Evolutionary conservation across 2,113 vertebrate species (phyloP), one percentile per base, ranked within the genome.

Genomic region (Odocoileus virginianus): DNA sequence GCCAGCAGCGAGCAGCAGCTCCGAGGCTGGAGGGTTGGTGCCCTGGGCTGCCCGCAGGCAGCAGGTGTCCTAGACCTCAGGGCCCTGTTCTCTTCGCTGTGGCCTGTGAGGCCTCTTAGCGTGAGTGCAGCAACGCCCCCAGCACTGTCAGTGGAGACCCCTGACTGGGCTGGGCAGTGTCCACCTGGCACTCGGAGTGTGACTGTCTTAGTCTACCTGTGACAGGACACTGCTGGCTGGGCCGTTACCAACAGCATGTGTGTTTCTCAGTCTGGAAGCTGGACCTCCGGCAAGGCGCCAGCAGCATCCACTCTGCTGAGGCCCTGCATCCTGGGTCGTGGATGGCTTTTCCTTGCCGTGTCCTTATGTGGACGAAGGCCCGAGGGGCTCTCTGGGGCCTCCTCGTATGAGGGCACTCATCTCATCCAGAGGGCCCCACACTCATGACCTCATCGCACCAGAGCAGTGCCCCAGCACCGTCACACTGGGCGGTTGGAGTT

Each of bases 231-330:
- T 0, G 19, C 79, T 9, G 12, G 6, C 28, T 8, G 43, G 58
- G 33, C 30, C 1, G 2, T 6, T n/a, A 25, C 45, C 23, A n/a
- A 0, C 7, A n/a, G 79, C 21, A 5, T 0, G 5, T 0, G 0
- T 45, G 4, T n/a, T 8, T 64, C 85, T 47, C 43, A 10, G 43
- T n/a, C 45, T 67, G 60, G 45, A 64, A 45, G 30, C 30, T 25
- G 43, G 60, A 0, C 6, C 19, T 87, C 58, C 7, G 0, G 78
- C 17, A 21, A 9, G 85, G 33, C 1, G 1, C 33, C 13, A 21
- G 58, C 30, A 50, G 43, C 8, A 15, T 40, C 82, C n/a, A 7
- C 2, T 3, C n/a, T 27, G 82, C 33, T 6, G n/a, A 17, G 54
- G 82, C 5, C 23, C 82, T 12, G 30, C 58, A 25, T 6, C 30